Evolutionary conservation across 1,140 invertebrate species (phyloP), one percentile per base, ranked within the genome.

Genomic region (Panagrolaimus sp.): DNA sequence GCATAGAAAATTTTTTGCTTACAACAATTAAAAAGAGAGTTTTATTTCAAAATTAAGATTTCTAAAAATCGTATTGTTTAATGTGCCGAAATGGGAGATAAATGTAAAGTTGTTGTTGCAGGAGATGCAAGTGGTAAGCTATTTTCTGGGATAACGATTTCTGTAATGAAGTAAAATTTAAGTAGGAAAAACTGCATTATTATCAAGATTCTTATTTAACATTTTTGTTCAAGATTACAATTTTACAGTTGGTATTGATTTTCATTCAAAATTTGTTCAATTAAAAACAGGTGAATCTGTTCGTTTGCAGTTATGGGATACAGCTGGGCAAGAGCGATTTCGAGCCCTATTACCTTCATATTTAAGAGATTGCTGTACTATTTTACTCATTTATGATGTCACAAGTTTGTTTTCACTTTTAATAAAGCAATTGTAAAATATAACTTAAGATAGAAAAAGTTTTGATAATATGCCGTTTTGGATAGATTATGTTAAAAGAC

Each of bases 281-380:
- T 27, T 57, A 27, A 20, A 11, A 25, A 27, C 4, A 11, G 27
- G 27, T 20, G 27, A 57, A 13, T 20, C 51, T 20, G 27, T 57
- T 27, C 20, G 51, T 20, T 97, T 98, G 87, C 95, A 98, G 88
- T 96, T 98, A 78, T 98, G 95, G 95, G 95, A 98, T 85, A 95
- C 92, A 71, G 92, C 92, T 74, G 92, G 92, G 48, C 92, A 96
- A 84, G 94, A 94, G 87, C 89, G 92, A 87, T 98, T 96, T 87
- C 94, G 95, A 87, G 96, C 91, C 88, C 89, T 98, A 85, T 95
- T 95, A 70, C 95, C 95, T 9, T 25, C 20, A 11, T 57, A 57
- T 23, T 57, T 57, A 16, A 57, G 51, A 13, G 51, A 57, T 57
- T 57, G 51, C 20, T 57, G 51, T 5, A 27, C 27, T 1, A 27